phyloP scores from a whole-genome alignment of 2,113 vertebrate species.

The Xyliphius kryptos region DNA sequence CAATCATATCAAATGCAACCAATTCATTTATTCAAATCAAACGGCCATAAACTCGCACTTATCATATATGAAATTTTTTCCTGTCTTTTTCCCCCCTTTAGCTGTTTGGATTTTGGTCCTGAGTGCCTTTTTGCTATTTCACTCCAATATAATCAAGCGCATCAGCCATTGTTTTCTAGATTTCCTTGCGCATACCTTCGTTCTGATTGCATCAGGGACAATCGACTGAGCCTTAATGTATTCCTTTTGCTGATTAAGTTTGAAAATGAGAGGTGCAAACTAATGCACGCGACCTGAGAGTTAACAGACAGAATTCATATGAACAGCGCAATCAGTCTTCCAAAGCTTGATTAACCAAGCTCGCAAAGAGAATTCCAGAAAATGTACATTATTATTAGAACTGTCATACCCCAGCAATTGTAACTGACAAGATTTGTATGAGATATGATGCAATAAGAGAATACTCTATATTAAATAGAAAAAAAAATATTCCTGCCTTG shows the following conservation, averaged over 20 bases:
- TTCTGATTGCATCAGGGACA: slow-evolving; percentile 39
- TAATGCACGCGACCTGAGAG: no score
- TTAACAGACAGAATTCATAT: no score
- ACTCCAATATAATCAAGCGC: no score
- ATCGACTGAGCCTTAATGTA: slow-evolving; percentile 39
- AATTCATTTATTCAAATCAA: slow-evolving; percentile 54
- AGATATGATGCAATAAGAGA: slow-evolving; percentile 55
- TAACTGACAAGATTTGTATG: slow-evolving; percentile 79
- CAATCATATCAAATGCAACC: slow-evolving; percentile 52
- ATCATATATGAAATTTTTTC: slow-evolving; percentile 40
- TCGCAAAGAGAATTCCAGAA: slow-evolving; percentile 77
- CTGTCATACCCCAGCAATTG: no score
- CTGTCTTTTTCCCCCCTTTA: slow-evolving; percentile 24
- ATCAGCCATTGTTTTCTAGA: no score
- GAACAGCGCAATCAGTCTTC: no score
- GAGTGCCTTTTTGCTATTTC: no score
- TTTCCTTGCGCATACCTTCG: slow-evolving; percentile 13
- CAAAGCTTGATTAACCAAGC: slow-evolving; percentile 82
- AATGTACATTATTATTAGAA: no score
- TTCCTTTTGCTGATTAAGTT: slow-evolving; percentile 37
- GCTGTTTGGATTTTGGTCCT: no score
- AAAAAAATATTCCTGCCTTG: slow-evolving; percentile 69
- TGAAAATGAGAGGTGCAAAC: slow-evolving; percentile 44
- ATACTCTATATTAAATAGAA: slow-evolving; percentile 51
- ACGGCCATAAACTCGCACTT: slow-evolving; percentile 46